Evolutionary conservation across 1,140 invertebrate species (phyloP).

Genomic region (Calliphora vicina): DNA sequence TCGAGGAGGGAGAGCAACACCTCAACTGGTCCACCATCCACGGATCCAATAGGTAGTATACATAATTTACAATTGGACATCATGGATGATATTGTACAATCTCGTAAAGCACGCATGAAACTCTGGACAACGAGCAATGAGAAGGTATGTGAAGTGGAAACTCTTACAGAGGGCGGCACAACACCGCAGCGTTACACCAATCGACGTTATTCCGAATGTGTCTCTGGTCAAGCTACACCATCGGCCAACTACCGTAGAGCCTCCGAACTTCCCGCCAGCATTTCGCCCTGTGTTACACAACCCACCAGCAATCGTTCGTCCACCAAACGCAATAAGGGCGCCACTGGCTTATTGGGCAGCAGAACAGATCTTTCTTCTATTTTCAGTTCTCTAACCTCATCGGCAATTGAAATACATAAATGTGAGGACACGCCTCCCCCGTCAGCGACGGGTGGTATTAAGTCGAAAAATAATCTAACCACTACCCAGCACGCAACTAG

Average conservation of each 20-base stretch:
- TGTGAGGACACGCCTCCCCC: slow-evolving; percentile 62
- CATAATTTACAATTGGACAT: slow-evolving; percentile 85
- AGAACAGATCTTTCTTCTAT: slow-evolving; percentile 77
- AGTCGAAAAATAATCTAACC: slow-evolving; percentile 42
- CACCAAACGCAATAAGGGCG: slow-evolving; percentile 58
- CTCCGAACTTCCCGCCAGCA: slow-evolving; percentile 71
- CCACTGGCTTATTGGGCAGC: slow-evolving; percentile 72
- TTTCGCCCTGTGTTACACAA: slow-evolving; percentile 62
- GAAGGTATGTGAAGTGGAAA: slow-evolving; percentile 81
- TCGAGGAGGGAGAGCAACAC: slow-evolving; percentile 58
- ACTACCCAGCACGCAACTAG: slow-evolving; percentile 45
- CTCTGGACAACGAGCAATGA: slow-evolving; percentile 83
- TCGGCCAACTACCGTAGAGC: slow-evolving; percentile 68
- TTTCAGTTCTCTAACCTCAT: slow-evolving; percentile 80
- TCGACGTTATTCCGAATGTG: slow-evolving; percentile 77
- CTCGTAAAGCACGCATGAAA: slow-evolving; percentile 77
- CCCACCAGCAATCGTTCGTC: slow-evolving; percentile 45
- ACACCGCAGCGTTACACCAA: slow-evolving; percentile 69
- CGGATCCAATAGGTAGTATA: slow-evolving; percentile 75
- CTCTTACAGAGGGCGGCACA: slow-evolving; percentile 71
- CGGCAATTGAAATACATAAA: slow-evolving; percentile 78
- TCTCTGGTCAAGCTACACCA: slow-evolving; percentile 66
- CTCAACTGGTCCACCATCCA: slow-evolving; percentile 71
- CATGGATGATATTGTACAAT: slow-evolving; percentile 86
- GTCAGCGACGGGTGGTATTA: neutral